A percentile compares a stretch with the other conserved stretches of the same genome.
Evolutionary conservation across 2,888 invertebrate species (phyloP).

Genomic region (Diabrotica balteata): DNA sequence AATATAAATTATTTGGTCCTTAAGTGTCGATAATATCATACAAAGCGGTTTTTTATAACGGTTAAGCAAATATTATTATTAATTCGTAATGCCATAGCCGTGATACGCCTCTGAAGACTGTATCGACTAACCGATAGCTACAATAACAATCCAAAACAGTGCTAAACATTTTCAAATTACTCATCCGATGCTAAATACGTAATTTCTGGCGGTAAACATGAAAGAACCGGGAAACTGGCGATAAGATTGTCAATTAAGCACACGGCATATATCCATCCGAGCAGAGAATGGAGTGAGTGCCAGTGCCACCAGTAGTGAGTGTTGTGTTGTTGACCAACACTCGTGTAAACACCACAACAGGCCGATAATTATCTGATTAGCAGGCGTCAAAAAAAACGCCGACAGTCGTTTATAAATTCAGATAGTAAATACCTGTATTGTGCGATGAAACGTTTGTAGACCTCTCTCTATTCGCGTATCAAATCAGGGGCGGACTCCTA

Average conservation of each 20-base stretch:
- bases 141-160: background rate
- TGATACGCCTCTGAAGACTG: too few species aligned
- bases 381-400: conserved; percentile 36
- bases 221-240: conserved; percentile 29
- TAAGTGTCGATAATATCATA: too few species aligned
- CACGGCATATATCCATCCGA: conserved; percentile 14
- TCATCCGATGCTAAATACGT: conserved; percentile 31
- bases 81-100: too few species aligned
- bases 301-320: conserved; percentile 22
- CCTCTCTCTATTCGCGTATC: background rate
- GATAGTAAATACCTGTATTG: conserved; percentile 35
- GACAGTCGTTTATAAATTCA: conserved; percentile 34
- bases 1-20: too few species aligned
- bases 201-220: conserved; percentile 35
- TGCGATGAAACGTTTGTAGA: conserved; percentile 2
- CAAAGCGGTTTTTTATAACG: too few species aligned
- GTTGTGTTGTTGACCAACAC: conserved; percentile 32
- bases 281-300: conserved; percentile 13
- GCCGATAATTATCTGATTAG: conserved; percentile 41
- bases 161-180: conserved; percentile 12
- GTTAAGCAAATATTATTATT: too few species aligned
- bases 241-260: conserved; percentile 34
- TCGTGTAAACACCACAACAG: conserved; percentile 36
- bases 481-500: conserved; percentile 6
- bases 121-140: background rate